Conservation (phyloP, 2,113 vertebrate species). For the Anser brachyrhynchus region DNA sequence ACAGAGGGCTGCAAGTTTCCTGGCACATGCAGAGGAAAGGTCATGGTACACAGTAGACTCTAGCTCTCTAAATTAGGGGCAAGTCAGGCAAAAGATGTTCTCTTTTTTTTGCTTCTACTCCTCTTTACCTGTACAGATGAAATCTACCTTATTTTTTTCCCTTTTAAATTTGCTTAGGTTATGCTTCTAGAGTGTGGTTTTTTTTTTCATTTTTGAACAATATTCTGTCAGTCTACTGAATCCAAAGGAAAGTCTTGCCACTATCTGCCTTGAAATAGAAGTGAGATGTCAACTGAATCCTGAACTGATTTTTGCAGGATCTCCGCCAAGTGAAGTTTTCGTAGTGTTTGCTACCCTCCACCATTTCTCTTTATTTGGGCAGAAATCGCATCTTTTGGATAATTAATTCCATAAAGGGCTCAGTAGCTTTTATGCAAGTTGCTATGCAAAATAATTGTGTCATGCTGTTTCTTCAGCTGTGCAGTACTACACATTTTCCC, state of each 20-base stretch:
- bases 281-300: neutral
- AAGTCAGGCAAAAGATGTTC: neutral
- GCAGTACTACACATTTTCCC: neutral
- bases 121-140: neutral
- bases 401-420: neutral
- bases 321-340: neutral
- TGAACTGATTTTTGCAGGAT: neutral
- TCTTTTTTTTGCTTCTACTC: neutral
- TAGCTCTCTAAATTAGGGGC: neutral
- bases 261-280: neutral
- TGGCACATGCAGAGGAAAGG: neutral
- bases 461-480: conserved; percentile 49
- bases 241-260: neutral
- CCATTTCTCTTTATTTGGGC: conserved; percentile 7
- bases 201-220: neutral
- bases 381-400: neutral
- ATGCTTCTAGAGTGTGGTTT: neutral
- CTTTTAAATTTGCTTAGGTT: neutral
- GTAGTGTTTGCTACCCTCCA: neutral
- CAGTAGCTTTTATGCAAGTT: conserved; percentile 1
- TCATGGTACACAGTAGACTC: neutral
- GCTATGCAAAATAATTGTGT: conserved; percentile 21
- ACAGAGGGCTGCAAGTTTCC: neutral
- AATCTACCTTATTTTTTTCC: neutral
- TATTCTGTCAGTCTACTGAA: neutral